Percentiles rank a stretch among this genome's conserved stretches.
These are phyloP conservation scores for Andrena cerasifolii DNA, from an alignment of 1,140 invertebrate genomes.

Conservation along the genomic window DNA sequence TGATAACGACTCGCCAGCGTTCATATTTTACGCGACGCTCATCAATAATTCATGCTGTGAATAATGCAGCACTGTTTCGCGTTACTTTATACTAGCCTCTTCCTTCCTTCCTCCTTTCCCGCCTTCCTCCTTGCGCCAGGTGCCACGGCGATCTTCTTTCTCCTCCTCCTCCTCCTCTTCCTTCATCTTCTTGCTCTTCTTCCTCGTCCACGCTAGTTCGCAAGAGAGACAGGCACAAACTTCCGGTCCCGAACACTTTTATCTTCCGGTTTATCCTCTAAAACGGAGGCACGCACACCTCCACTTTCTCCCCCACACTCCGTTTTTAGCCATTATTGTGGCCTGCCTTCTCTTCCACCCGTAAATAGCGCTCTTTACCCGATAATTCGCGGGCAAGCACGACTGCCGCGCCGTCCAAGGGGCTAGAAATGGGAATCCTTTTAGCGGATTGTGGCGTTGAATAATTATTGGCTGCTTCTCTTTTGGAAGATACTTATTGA, in stretches of 20 bases:
- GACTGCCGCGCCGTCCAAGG: too few relatives aligned
- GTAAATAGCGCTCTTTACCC: constrained; percentile 23
- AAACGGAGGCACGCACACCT: constrained; percentile 54
- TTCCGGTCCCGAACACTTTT: constrained; percentile 60
- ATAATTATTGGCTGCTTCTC: background rate
- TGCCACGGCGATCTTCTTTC: background rate
- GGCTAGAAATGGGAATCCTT: background rate
- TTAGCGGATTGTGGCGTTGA: constrained; percentile 19
- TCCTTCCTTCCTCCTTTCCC: constrained; percentile 41
- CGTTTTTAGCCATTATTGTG: background rate
- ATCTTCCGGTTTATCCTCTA: constrained; percentile 58
- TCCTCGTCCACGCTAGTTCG: background rate
- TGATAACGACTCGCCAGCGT: constrained; percentile 79
- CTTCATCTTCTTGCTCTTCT: background rate
- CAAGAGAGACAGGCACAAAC: constrained; percentile 11
- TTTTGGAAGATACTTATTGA: too few relatives aligned
- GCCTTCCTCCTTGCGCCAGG: background rate
- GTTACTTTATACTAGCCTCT: constrained; percentile 74
- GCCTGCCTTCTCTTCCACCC: background rate
- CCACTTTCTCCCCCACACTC: background rate
- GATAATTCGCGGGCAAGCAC: constrained; percentile 14
- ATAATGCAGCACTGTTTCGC: constrained; percentile 80
- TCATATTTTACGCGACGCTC: constrained; percentile 80
- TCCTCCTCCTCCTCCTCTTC: background rate
- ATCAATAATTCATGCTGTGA: constrained; percentile 81